Evolutionary conservation across 2,888 invertebrate species (phyloP), one percentile per base, ranked within the genome.

Genomic region (Caenorhabditis auriculariae): DNA sequence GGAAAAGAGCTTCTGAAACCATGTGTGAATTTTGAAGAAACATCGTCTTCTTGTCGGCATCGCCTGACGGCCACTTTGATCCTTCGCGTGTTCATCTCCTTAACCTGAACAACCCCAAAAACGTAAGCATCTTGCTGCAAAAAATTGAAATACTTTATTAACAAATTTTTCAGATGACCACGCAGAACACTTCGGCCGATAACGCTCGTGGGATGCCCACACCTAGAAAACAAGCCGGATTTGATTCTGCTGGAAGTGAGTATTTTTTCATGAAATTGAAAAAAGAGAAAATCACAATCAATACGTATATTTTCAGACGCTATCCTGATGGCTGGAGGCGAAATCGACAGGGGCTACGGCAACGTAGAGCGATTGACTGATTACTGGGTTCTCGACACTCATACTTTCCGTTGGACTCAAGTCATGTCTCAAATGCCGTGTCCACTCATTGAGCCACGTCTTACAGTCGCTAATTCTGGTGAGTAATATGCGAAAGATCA

Each of bases 291-390:
- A 48, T n/a, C 7, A 15, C 12, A 21, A 23, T 39, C n/a, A 27
- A 29, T 4, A 26, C 15, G 4, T 3, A n/a, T 26, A 29, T 21
- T 61, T 67, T 7, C 51, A 72, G 77, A 77, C 35, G 77, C 74
- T 41, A 80, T 79, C 43, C 64, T 79, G 21, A 54, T 79, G 60
- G 79, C 76, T 42, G 79, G 79, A 2, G 79, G 79, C 28, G 79
- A 79, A 51, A 60, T 80, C 37, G 78, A 78, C 32, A 69, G 73
- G 42, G 77, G 75, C n/a, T 53, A 63, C 27, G 72, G 71, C 15
- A 66, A 72, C 39, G 76, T 74, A 23, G 57, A 63, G 2, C 69
- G 79, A 32, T 68, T 79, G 6, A 52, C 72, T 3, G 79, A 79
- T 58, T 79, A 78, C 52, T 79, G 79, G 79, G 69, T 72, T 7